Evolutionary conservation across 2,797 vertebrate genomes (phyloP).

Genomic region (Rhinogobio ventralis): DNA sequence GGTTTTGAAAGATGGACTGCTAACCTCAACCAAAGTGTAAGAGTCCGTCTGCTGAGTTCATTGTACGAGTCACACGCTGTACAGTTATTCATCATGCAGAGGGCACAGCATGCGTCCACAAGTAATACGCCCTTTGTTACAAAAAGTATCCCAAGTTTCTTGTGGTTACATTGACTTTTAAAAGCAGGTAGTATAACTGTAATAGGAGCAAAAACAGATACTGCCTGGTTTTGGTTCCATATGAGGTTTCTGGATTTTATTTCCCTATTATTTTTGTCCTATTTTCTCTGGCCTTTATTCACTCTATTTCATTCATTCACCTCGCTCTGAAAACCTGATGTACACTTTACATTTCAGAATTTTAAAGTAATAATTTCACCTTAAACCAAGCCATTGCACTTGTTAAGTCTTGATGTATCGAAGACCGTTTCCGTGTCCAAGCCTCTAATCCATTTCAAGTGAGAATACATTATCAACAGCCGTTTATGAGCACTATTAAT

Average conservation of each 20-base stretch:
- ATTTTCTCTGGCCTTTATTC: constrained; percentile 22
- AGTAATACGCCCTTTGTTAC: constrained; percentile 65
- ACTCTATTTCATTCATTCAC: neutral
- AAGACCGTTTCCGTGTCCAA: no score
- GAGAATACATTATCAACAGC: no score
- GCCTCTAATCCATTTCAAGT: no score
- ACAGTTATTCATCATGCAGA: constrained; percentile 51
- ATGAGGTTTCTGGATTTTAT: constrained; percentile 40
- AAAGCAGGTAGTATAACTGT: constrained; percentile 62
- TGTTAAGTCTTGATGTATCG: no score
- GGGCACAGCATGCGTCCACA: constrained; percentile 64
- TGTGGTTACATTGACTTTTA: constrained; percentile 47
- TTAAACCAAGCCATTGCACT: no score
- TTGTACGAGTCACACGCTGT: constrained; percentile 72
- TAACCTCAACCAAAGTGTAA: constrained; percentile 65
- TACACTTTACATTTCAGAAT: neutral
- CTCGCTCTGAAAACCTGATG: constrained; percentile 24
- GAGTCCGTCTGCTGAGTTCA: constrained; percentile 76
- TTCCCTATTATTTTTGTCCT: constrained; percentile 47
- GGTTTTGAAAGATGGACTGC: constrained; percentile 66
- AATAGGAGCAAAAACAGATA: constrained; percentile 46
- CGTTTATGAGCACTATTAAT: no score
- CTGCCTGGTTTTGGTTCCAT: constrained; percentile 44
- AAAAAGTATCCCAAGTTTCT: constrained; percentile 59
- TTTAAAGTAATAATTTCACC: constrained; percentile 7